Evolutionary conservation across 2,113 vertebrate species (phyloP), one percentile per base, ranked within the genome.

Genomic region (Hirundichthys speculiger): DNA sequence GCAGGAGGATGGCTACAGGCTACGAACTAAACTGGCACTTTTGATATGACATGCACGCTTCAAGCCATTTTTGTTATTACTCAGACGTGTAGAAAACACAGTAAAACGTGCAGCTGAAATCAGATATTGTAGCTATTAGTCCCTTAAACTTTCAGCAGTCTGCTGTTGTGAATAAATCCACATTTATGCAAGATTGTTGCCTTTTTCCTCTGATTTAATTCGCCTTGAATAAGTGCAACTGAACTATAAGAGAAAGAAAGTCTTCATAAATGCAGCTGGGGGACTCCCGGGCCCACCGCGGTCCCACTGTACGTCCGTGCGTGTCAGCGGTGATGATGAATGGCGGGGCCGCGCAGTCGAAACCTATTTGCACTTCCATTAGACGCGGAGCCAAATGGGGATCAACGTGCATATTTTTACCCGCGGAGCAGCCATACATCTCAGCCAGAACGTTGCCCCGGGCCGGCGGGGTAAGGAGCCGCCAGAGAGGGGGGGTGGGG

Each of bases 351-450:
- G 90, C 83, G 83, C 93, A 94, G 94, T 94, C 91, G 92, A 95
- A 95, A 94, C 93, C 95, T 94, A 94, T 94, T 95, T 95, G 93
- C 93, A 93, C 94, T 93, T 94, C 94, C 91, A 94, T 95, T 95
- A 95, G 65, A 91, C 91, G 91, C 84, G 82, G 90, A 92, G 82
- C 92, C 94, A 93, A 94, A 94, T 93, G 93, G 94, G 93, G 94
- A 94, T 91, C 93, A 89, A 92, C 92, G 78, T 91, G 94, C 93
- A 94, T 94, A 93, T 95, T 94, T 89, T 94, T 92, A 94, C 82
- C 92, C 86, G 88, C 43, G 83, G 90, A 92, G 92, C 84, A 91
- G 90, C 92, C 92, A 94, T 95, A 93, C 90, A 94, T 95, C 95
- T 95, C 91, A 89, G 94, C 93, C 93, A 93, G 82, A 91, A 91